Conservation (phyloP, 2,888 invertebrate species). For the Eupithecia dodoneata region DNA sequence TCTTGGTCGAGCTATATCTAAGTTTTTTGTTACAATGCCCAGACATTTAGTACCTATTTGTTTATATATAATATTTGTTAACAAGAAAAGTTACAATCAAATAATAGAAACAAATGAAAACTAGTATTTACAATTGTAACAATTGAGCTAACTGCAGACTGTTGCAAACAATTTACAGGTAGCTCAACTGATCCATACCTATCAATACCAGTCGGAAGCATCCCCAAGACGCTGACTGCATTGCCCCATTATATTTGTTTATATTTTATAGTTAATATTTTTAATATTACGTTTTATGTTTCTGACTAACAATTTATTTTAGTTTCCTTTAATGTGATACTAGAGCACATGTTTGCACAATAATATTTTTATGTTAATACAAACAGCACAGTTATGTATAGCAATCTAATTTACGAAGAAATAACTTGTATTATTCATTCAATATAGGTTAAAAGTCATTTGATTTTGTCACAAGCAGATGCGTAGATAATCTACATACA, state of each 20-base stretch:
- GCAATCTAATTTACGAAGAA: not conserved
- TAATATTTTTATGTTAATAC: slow-evolving; percentile 38
- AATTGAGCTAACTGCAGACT: no score
- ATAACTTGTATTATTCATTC: not conserved
- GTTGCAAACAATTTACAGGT: no score
- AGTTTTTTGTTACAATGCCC: not conserved
- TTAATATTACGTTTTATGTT: slow-evolving; percentile 9
- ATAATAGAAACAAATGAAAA: no score
- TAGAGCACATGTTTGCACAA: slow-evolving; percentile 27
- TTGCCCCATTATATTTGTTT: not conserved
- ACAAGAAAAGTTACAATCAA: no score
- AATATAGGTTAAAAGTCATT: not conserved
- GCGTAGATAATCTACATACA: not conserved
- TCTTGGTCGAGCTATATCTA: not conserved
- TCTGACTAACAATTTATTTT: slow-evolving; percentile 38
- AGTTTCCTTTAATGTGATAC: slow-evolving; percentile 26
- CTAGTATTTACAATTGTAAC: no score
- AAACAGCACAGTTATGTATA: slow-evolving; percentile 16
- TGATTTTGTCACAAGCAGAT: not conserved
- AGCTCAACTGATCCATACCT: no score
- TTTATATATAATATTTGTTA: not conserved
- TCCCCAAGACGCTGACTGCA: no score
- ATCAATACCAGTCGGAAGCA: no score
- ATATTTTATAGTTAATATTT: not conserved
- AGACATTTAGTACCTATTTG: not conserved